phyloP scores from a whole-genome alignment of 2,113 vertebrate genomes.

The Myrmophylax atrothorax region DNA sequence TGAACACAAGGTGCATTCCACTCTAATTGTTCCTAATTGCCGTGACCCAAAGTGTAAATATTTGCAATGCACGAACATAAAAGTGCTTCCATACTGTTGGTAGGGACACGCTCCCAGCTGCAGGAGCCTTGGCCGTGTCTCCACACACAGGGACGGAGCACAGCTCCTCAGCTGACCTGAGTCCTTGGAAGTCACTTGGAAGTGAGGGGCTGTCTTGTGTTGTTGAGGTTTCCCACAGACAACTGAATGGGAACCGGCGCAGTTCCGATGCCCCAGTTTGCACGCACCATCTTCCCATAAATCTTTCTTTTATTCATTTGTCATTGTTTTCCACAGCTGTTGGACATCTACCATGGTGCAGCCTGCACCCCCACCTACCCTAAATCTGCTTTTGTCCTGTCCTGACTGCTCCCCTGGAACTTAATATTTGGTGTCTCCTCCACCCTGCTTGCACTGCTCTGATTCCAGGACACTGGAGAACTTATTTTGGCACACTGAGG shows the following conservation, averaged over 20 bases:
- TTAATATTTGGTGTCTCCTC: neutral
- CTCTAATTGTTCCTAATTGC: conserved; percentile 62
- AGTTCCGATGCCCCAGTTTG: neutral
- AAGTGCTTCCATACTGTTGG: conserved; percentile 54
- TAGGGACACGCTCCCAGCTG: neutral
- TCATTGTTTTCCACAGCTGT: conserved; percentile 23
- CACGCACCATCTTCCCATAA: neutral
- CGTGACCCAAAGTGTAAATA: conserved; percentile 58
- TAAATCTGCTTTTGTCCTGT: neutral
- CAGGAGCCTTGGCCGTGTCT: neutral
- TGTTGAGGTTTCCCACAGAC: conserved; percentile 20
- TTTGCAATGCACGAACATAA: conserved; percentile 1
- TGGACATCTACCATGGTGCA: neutral
- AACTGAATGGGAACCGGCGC: conserved; percentile 18
- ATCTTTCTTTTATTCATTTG: conserved; percentile 11
- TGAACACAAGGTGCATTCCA: conserved; percentile 58
- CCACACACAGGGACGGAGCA: neutral
- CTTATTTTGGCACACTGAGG: neutral
- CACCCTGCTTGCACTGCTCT: neutral
- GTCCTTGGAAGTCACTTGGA: conserved; percentile 26
- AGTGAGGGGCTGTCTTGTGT: neutral
- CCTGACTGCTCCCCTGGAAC: neutral
- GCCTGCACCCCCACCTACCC: neutral
- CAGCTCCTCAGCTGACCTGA: neutral
- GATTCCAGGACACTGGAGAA: neutral